A percentile compares a stretch with the other conserved stretches of the same genome.
Conservation (phyloP, 2,888 invertebrate species). For the Pseudococcus longispinus region DNA sequence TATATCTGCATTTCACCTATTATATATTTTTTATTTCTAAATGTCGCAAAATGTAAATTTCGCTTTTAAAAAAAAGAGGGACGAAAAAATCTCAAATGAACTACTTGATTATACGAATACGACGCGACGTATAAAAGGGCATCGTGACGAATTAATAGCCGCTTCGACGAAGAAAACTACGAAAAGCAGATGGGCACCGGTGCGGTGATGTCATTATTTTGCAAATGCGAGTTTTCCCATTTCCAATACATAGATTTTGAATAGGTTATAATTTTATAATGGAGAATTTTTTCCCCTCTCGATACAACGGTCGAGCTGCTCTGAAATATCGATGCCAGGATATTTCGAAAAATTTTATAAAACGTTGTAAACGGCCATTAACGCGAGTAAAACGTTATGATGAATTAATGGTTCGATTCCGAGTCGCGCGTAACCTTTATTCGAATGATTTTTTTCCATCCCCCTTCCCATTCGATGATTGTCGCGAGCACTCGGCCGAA, state of each 20-base stretch:
- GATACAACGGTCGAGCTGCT: not conserved
- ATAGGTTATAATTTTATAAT: slow-evolving; percentile 18
- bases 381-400: not conserved
- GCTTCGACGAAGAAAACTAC: not conserved
- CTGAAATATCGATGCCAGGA: not conserved
- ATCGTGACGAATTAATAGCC: not conserved
- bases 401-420: not conserved
- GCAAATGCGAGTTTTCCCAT: not conserved
- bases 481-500: not conserved
- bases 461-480: not conserved
- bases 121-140: not conserved
- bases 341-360: not conserved
- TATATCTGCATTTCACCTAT: not conserved
- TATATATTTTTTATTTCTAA: not conserved
- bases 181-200: not conserved
- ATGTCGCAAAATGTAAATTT: slow-evolving; percentile 10
- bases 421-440: too few relatives aligned
- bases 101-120: not conserved
- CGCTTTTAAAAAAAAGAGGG: not conserved
- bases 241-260: slow-evolving; percentile 17
- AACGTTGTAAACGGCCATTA: not conserved
- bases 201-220: not conserved
- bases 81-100: not conserved
- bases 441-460: too few relatives aligned
- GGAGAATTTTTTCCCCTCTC: not conserved